Conservation (phyloP, 2,888 invertebrate species). For the Dinocampus coccinellae region DNA sequence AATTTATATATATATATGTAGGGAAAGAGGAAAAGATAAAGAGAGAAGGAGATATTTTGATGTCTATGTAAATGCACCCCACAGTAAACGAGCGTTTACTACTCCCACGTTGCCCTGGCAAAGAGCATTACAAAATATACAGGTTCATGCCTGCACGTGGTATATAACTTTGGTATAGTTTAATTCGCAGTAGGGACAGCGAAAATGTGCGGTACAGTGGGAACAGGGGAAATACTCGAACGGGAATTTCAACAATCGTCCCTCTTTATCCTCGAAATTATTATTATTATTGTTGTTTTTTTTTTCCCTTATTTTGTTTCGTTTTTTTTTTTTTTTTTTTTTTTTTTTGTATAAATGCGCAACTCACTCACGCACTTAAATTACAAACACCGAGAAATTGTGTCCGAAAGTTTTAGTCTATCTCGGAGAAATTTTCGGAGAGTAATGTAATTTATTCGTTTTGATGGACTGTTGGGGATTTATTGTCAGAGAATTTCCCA, state of each 20-base stretch:
- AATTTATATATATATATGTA: slow-evolving; percentile 26
- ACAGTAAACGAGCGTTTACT: slow-evolving; percentile 42
- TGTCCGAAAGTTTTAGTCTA: slow-evolving; percentile 23
- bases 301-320: too few relatives aligned
- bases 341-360: not conserved
- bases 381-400: slow-evolving; percentile 18
- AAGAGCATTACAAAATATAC: slow-evolving; percentile 45
- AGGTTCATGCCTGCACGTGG: not conserved
- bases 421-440: slow-evolving; percentile 19
- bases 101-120: slow-evolving; percentile 40
- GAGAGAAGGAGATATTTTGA: too few relatives aligned
- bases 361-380: slow-evolving; percentile 6
- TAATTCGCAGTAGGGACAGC: not conserved
- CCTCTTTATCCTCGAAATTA: not conserved
- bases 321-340: not conserved
- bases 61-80: slow-evolving; percentile 56
- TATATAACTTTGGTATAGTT: not conserved
- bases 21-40: too few relatives aligned
- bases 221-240: not conserved
- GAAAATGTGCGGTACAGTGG: not conserved
- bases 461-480: not conserved
- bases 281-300: not conserved
- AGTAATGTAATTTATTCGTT: slow-evolving; percentile 38
- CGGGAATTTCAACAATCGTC: not conserved
- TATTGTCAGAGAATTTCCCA: not conserved